Evolutionary conservation across 2,113 vertebrate species (phyloP).

Genomic region (Bubo blakistoni): DNA sequence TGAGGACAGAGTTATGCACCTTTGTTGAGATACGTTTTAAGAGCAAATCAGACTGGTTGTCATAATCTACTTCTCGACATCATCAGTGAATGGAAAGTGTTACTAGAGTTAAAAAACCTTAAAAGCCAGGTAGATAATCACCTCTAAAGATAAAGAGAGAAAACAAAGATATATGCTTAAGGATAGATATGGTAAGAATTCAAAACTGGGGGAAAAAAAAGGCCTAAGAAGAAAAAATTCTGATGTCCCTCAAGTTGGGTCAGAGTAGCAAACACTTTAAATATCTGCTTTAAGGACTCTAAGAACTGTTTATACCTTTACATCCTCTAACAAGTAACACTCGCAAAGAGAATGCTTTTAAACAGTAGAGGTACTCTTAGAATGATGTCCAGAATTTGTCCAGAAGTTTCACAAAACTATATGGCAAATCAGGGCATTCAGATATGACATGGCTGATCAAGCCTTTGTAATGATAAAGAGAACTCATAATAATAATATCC

Average conservation of each 20-base stretch:
- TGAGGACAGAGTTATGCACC: not conserved
- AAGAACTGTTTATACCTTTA: not conserved
- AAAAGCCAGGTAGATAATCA: not conserved
- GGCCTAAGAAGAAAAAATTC: not conserved
- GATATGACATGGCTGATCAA: not conserved
- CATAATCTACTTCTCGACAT: not conserved
- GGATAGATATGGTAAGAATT: not conserved
- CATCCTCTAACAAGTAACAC: not conserved
- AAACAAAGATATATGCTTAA: not conserved
- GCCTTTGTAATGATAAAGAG: not conserved
- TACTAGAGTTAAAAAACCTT: not conserved
- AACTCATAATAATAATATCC: not conserved
- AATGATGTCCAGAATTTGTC: not conserved
- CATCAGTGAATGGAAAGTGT: not conserved
- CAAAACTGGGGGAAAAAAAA: fast-evolving
- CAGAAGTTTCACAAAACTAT: not conserved
- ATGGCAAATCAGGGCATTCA: not conserved
- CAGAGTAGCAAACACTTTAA: not conserved
- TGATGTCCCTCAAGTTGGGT: not conserved
- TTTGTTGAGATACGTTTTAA: not conserved
- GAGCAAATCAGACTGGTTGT: not conserved
- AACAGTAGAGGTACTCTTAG: not conserved
- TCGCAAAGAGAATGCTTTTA: not conserved
- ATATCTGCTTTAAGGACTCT: not conserved
- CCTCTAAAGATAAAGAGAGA: not conserved